Conservation (phyloP, 2,113 vertebrate genomes). For the Campylomormyrus numenius region DNA sequence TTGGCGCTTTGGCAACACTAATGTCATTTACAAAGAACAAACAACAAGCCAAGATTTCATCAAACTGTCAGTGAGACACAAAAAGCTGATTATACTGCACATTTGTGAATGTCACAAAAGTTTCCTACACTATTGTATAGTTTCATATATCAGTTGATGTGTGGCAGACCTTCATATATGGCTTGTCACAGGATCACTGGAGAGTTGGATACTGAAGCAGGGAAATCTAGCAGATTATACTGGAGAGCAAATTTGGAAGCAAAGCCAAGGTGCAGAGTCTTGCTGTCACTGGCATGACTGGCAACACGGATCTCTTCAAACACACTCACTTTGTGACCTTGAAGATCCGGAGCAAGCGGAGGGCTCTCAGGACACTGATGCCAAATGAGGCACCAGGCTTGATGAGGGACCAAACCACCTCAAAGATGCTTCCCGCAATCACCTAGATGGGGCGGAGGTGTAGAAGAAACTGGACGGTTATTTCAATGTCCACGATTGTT, state of each 20-base stretch:
- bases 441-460: conserved; percentile 60
- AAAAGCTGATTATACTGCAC: neutral
- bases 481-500: neutral
- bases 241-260: neutral
- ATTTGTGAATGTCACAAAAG: neutral
- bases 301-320: neutral
- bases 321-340: conserved; percentile 92
- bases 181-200: neutral
- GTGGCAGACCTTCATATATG: neutral
- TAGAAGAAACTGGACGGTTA: neutral
- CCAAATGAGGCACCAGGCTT: conserved; percentile 91
- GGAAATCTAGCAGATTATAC: neutral
- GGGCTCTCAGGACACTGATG: conserved; percentile 85
- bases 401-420: conserved; percentile 91
- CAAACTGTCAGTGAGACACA: neutral
- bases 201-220: neutral
- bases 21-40: neutral
- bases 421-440: conserved; percentile 95
- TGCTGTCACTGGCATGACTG: neutral
- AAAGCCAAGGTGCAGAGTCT: neutral
- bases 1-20: neutral
- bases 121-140: neutral
- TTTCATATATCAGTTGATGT: neutral
- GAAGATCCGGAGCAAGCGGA: conserved; percentile 88
- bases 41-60: neutral